Evolutionary conservation across 2,888 invertebrate species (phyloP), one percentile per base, ranked within the genome.

Genomic region (Branchipolynoe longqiensis): DNA sequence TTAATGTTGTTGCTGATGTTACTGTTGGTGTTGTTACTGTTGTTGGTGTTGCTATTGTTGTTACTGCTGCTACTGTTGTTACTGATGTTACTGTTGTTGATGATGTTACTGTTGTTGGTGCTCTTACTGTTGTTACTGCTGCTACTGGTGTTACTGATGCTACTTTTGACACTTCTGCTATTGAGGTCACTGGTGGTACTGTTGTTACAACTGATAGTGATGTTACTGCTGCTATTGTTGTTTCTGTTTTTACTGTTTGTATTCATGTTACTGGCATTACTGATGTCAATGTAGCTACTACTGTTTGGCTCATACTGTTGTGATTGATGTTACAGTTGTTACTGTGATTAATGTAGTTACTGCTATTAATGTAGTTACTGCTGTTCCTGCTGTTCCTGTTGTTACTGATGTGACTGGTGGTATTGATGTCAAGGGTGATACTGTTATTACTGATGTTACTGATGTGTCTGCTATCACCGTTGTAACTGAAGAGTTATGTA

Each of bases 51-150:
- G 33, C 74, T 74, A 31, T 36, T 74, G 74, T 36, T 74, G 38
- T 38, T 74, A 38, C 74, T 74, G 38, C 74, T 74, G 74, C 33
- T 74, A 31, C 33, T 74, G 33, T 36, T 74, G 38, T 36, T 74
- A 36, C 74, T 74, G 38, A 22, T 74, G 33, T 36, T 74, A 31
- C 74, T 74, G 74, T 36, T 74, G 38, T 38, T 74, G 33, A 18
- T 74, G 38, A 18, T 74, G 74, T 38, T 74, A 22, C 33, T 64
- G 22, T n/a, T 22, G 33, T n/a, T 74, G 74, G 31, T 74, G 74
- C 74, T 74, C 31, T 38, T 31, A 38, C 74, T 74, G 74, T 36
- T 74, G 74, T 36, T 74, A 36, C 74, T 74, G 74, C 33, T 18
- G 18, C 48, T 48, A 18, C 8, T 48, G 48, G 8, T 48, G 8